Base-by-base conservation (phyloP, 2,113 vertebrate species). In the Oceanodroma tethys region DNA sequence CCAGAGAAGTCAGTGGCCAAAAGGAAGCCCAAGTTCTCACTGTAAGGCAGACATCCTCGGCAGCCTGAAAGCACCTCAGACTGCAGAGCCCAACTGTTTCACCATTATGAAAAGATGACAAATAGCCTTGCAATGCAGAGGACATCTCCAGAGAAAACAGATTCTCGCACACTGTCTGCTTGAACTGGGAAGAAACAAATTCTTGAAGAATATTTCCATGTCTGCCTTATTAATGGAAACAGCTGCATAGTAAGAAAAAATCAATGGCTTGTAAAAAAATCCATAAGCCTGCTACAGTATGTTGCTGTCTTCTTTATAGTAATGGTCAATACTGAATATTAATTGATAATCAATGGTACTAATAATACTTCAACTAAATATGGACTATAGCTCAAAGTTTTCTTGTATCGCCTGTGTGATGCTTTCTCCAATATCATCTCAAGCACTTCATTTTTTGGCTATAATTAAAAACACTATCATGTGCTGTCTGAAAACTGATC, bases 391-490 rank as follows among this genome's bases (percentile, higher is more conserved):
- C 38, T 94, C 67, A 38, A 88, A 63, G 38, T 62, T 56, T 62
- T 68, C 59, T 36, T 58, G 10, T 82, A 59, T 50, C 5, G 2
- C 30, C 62, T 55, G 4, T 45, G 42, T 19, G 30, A 80, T 65
- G 67, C 25, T 83, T 84, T 58, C 47, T 81, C 47, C 43, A 20
- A 15, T 74, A 90, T 29, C 4, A 68, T 55, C 81, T 82, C 34
- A 59, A 88, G n/a, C 63, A 83, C 92, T 96, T 95, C 52, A 90
- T 96, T 94, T 94, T 96, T 93, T 74, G 27, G 47, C 68, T 53
- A 86, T 93, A 93, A 92, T 88, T 92, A 94, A 95, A 90, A 84
- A 50, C 11, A 40, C 21, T 67, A 48, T 72, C 52, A 45, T 53
- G 34, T 79, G 29, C 72, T 83, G 42, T 30, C 93, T 92, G 58